phyloP scores from a whole-genome alignment of 2,113 vertebrate species.

The Aldabrachelys gigantea region DNA sequence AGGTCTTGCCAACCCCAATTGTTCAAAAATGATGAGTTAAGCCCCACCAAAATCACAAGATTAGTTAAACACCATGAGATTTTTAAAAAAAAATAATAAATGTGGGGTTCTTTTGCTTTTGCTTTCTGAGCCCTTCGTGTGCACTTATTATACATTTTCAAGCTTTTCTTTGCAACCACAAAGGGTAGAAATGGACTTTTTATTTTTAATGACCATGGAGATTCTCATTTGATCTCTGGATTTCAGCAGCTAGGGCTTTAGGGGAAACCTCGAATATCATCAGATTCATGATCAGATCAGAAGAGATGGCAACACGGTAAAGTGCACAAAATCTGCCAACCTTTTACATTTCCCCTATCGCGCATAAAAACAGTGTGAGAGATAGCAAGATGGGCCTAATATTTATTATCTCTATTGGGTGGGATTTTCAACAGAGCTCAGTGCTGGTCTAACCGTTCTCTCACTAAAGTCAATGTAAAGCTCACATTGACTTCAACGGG shows the following conservation, averaged over 20 bases:
- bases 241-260: not conserved
- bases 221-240: not conserved
- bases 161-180: not conserved
- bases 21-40: not conserved
- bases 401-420: accelerated
- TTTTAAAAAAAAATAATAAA: conserved; percentile 2
- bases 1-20: not conserved
- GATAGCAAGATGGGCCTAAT: not conserved
- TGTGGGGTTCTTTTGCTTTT: not conserved
- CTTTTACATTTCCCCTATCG: accelerated
- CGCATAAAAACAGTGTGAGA: not conserved
- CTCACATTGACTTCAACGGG: not conserved
- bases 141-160: not conserved
- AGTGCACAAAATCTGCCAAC: accelerated
- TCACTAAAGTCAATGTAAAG: not conserved
- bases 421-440: not conserved
- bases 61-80: not conserved
- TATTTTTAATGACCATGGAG: not conserved
- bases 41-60: not conserved
- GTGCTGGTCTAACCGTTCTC: not conserved
- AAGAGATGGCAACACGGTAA: not conserved
- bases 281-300: not conserved
- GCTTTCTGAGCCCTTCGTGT: not conserved
- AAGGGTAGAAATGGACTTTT: not conserved
- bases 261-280: not conserved